phyloP scores from a whole-genome alignment of 2,113 vertebrate species.

The Larimichthys crocea region DNA sequence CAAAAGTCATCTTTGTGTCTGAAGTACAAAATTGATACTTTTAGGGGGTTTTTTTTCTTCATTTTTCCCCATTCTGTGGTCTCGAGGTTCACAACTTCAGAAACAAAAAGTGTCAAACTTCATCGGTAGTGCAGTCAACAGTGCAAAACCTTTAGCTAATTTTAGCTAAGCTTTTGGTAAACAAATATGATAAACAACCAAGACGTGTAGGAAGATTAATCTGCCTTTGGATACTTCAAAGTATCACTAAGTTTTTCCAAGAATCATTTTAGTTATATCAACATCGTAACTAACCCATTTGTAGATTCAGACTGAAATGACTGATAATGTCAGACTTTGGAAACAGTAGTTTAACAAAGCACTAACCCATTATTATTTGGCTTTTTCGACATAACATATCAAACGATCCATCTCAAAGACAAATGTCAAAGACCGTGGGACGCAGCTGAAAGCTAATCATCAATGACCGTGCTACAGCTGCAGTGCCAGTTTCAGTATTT shows the following conservation, averaged over 20 bases:
- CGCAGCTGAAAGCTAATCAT: neutral
- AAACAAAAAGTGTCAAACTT: neutral
- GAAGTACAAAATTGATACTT: neutral
- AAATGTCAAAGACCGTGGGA: neutral
- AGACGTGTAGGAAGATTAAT: neutral
- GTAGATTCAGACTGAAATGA: neutral
- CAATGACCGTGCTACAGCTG: neutral
- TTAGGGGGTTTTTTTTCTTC: no score
- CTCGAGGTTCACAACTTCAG: neutral
- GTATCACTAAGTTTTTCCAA: no score
- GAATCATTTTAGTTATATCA: no score
- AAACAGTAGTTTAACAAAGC: neutral
- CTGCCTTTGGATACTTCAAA: no score
- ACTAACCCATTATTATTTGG: neutral
- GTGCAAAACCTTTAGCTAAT: neutral
- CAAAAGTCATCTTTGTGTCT: neutral
- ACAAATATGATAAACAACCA: neutral
- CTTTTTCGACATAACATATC: neutral
- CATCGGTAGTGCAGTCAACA: slow-evolving; percentile 10
- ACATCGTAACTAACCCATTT: neutral
- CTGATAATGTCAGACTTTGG: neutral
- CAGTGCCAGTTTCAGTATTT: neutral
- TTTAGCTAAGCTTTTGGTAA: neutral
- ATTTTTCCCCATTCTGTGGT: neutral
- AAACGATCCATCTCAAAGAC: neutral